These are phyloP conservation scores for Fopius arisanus DNA, from an alignment of 1,140 invertebrate species.

Conservation along the genomic window DNA sequence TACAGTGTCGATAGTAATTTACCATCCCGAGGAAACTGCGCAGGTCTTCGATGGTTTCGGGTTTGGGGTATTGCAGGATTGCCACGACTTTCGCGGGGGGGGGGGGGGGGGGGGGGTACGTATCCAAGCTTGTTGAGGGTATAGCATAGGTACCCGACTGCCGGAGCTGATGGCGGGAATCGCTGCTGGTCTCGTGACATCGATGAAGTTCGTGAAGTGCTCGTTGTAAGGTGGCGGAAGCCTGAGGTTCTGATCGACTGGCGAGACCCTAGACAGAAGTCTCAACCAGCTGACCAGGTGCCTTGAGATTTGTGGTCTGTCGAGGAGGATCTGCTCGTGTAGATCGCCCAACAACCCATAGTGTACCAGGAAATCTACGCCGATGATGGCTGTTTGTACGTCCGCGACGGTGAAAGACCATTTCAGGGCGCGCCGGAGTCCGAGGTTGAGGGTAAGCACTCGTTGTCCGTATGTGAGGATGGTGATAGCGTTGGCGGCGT, in stretches of 20 bases:
- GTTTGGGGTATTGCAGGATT: slow-evolving; percentile 40
- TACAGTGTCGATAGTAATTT: slow-evolving; percentile 52
- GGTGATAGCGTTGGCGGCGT: no score
- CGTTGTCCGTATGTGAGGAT: no score
- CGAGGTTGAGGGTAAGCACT: neutral
- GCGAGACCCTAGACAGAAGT: no score
- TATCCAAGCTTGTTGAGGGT: slow-evolving; percentile 46
- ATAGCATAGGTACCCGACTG: slow-evolving; percentile 43
- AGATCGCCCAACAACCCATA: neutral
- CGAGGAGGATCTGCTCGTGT: no score
- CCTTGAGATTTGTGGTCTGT: no score
- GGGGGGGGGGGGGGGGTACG: neutral
- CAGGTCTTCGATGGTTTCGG: slow-evolving; percentile 45
- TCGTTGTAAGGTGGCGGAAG: no score
- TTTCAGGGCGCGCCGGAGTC: slow-evolving; percentile 1
- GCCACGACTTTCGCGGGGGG: neutral
- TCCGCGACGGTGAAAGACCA: slow-evolving; percentile 30
- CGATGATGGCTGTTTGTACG: slow-evolving; percentile 34
- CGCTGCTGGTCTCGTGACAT: no score
- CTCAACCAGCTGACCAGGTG: no score
- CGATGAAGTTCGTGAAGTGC: no score
- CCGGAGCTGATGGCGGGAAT: no score
- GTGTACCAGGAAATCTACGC: slow-evolving; percentile 31
- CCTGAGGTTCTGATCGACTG: no score
- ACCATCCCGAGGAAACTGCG: slow-evolving; percentile 58